These are phyloP conservation scores for Telmatochromis bifrenatus DNA, from an alignment of 2,113 vertebrate species.

Conservation along the genomic window DNA sequence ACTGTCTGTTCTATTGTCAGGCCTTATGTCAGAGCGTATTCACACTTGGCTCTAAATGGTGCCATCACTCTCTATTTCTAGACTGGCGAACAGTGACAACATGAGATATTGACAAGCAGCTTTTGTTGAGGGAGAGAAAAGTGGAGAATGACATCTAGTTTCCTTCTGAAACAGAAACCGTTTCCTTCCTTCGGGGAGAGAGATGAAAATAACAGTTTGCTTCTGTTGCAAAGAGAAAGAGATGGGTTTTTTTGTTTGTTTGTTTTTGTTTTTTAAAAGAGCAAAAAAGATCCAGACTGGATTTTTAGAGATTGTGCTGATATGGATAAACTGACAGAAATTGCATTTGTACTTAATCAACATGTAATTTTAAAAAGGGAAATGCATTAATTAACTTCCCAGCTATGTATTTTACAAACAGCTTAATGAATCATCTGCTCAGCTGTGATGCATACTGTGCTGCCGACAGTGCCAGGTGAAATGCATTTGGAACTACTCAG, in stretches of 20 bases:
- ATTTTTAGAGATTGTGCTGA: neutral
- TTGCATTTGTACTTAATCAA: neutral
- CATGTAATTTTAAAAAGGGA: neutral
- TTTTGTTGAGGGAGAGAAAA: conserved; percentile 37
- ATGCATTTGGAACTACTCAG: neutral
- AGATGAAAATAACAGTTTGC: neutral
- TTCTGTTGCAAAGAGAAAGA: neutral
- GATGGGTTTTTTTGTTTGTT: neutral
- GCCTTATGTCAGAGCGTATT: conserved; percentile 38
- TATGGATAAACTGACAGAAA: neutral
- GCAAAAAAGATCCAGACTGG: neutral
- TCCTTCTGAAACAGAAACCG: neutral
- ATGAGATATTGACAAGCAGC: conserved; percentile 32
- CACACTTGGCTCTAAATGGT: conserved; percentile 42
- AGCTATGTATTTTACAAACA: neutral
- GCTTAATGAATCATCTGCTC: neutral
- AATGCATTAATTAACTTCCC: neutral
- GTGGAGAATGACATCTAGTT: neutral
- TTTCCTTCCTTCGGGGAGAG: neutral
- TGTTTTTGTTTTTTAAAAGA: neutral
- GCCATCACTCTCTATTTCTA: conserved; percentile 50
- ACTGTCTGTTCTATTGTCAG: conserved; percentile 53
- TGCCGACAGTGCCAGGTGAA: neutral
- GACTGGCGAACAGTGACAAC: conserved; percentile 20
- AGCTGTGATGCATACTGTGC: neutral